Base-by-base conservation (phyloP, 30 jellyfish, hydroid and myxozoan genomes). In the Nemopilema nomurai region DNA sequence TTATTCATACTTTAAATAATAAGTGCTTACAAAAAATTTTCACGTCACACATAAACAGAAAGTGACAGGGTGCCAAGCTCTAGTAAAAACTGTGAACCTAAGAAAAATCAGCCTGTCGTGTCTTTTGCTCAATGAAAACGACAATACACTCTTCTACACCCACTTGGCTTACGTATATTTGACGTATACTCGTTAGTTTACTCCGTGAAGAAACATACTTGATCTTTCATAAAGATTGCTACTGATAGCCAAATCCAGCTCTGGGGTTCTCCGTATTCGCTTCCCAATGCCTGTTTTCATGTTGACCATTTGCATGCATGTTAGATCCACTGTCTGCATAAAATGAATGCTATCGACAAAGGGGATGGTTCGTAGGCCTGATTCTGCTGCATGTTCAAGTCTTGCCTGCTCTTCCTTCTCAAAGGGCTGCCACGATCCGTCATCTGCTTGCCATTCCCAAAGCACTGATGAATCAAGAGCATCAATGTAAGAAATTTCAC, bases 391-490 rank as follows among this genome's bases (percentile, higher is more conserved):
- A 26, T 49, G 69, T 49, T 85, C 94, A 63, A 85, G 49, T 69
- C 84, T 85, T 51, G 18, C 16, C 27, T 77, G 86, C 66, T 85
- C 94, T 24, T 74, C 89, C 22, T 74, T 82, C 25, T 85, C 94
- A 75, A 85, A 85, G 0, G 89, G 27, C 27, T 74, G 88, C 94
- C 94, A 85, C 4, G 89, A 28, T 21, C 84, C 85, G 41, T 76
- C 88, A 67, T 85, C 94, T 1, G 75, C 94, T 85, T 57, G 88
- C 94, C 94, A 85, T 24, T 71, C 79, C 94, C 94, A 85, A 18
- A 16, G 0, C 0, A 41, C 67, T 13, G 89, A 83, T 85, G 17
- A 18, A 49, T 53, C 1, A 27, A 51, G 8, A 41, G 23, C 3
- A 41, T 3, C 13, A 29, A 18, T 71, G 3, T 30, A 31, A 71